phyloP scores from a whole-genome alignment of 2,797 vertebrate species.

The Austrolebias charrua region DNA sequence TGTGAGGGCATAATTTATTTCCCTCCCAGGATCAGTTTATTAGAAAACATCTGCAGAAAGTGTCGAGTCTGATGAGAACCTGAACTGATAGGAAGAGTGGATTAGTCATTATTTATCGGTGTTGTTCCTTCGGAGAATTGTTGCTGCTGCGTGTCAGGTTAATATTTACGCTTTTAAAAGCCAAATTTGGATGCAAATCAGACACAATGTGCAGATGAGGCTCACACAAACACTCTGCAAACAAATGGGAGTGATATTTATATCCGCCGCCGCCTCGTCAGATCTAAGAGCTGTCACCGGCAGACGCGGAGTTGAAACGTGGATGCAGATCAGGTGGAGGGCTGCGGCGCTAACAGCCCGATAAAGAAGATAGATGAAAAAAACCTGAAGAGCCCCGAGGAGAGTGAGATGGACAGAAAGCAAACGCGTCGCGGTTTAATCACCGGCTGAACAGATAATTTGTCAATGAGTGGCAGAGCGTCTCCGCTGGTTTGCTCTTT shows the following conservation, averaged over 20 bases:
- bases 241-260: constrained; percentile 44
- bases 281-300: constrained; percentile 42
- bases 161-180: constrained; percentile 20
- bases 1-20: not conserved
- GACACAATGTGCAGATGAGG: not conserved
- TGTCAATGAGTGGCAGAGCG: constrained; percentile 51
- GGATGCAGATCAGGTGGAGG: constrained; percentile 25
- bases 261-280: constrained; percentile 36
- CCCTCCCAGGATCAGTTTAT: not conserved
- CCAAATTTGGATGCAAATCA: not conserved
- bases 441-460: constrained; percentile 38
- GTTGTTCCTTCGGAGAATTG: constrained; percentile 15
- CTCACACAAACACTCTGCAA: not conserved
- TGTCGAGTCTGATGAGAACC: constrained; percentile 8
- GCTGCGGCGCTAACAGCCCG: constrained; percentile 34
- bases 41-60: constrained; percentile 21
- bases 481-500: constrained; percentile 35
- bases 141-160: not conserved
- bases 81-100: constrained; percentile 10
- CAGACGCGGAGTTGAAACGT: constrained; percentile 10
- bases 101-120: constrained; percentile 16
- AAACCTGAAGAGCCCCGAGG: constrained; percentile 29
- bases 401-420: not conserved
- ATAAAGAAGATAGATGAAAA: constrained; percentile 45
- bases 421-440: constrained; percentile 9